phyloP scores from a whole-genome alignment of 2,888 invertebrate species.

The Apotomis betuletana region DNA sequence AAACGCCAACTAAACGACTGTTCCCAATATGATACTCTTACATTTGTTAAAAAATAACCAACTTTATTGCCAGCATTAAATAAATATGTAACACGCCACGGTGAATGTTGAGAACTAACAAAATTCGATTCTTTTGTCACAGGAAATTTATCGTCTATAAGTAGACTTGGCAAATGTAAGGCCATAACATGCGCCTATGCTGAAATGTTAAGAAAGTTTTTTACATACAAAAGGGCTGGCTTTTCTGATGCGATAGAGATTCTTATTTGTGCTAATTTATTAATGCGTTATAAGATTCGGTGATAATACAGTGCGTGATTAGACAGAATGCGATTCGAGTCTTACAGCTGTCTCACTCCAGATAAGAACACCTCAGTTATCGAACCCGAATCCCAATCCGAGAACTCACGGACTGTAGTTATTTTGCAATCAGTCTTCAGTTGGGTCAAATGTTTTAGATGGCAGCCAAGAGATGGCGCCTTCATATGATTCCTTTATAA shows the following conservation, averaged over 20 bases:
- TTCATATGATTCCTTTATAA: background rate
- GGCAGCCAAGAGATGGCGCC: background rate
- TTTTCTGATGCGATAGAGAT: no score
- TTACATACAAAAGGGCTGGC: background rate
- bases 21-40: background rate
- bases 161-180: background rate
- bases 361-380: no score
- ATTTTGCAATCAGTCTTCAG: background rate
- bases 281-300: no score
- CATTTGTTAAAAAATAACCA: background rate
- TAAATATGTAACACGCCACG: background rate
- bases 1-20: background rate
- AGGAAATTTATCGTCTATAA: background rate
- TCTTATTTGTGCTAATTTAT: no score
- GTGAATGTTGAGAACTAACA: background rate
- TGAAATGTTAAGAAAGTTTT: background rate
- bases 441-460: background rate
- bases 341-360: no score
- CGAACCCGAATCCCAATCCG: no score
- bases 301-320: no score
- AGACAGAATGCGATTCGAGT: no score
- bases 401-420: no score
- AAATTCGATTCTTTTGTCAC: background rate
- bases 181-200: no score
- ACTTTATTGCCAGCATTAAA: background rate